phyloP scores from a whole-genome alignment of 2,113 vertebrate species.

The Scatophagus argus region DNA sequence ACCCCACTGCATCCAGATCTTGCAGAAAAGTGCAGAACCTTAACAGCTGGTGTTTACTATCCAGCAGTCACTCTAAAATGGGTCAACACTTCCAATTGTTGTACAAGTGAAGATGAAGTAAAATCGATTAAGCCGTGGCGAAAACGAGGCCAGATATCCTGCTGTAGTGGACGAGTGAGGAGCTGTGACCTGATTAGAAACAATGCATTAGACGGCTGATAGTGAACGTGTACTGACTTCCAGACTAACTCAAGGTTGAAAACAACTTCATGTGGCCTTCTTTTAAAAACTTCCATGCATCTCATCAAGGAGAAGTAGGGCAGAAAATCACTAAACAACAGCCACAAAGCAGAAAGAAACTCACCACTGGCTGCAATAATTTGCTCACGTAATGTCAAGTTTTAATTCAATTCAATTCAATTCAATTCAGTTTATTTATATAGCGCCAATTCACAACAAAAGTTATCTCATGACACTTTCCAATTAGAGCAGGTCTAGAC shows the following conservation, averaged over 20 bases:
- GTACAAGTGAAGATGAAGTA: conserved; percentile 2
- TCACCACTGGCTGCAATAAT: conserved; percentile 22
- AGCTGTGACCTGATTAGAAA: conserved; percentile 61
- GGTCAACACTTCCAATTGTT: conserved; percentile 27
- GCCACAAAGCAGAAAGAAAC: neutral
- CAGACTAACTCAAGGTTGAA: conserved; percentile 40
- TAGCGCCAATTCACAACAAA: too few relatives aligned
- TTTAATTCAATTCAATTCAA: too few relatives aligned
- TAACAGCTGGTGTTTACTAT: conserved; percentile 7
- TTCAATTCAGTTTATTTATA: too few relatives aligned
- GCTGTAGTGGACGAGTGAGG: conserved; percentile 27
- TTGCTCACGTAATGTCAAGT: conserved; percentile 45
- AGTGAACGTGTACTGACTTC: conserved; percentile 33
- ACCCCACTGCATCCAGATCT: neutral
- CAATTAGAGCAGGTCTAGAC: too few relatives aligned
- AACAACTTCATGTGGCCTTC: conserved; percentile 40
- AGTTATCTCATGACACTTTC: too few relatives aligned
- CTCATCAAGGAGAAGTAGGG: conserved; percentile 52
- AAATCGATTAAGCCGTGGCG: conserved; percentile 30
- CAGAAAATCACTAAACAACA: conserved; percentile 57
- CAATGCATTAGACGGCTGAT: conserved; percentile 15
- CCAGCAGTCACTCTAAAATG: conserved; percentile 6
- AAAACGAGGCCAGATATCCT: conserved; percentile 46
- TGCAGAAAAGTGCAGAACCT: neutral
- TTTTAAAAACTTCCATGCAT: conserved; percentile 46